These are phyloP conservation scores for Prosopocoilus inquinatus DNA, from an alignment of 2,888 invertebrate species.

Conservation along the genomic window DNA sequence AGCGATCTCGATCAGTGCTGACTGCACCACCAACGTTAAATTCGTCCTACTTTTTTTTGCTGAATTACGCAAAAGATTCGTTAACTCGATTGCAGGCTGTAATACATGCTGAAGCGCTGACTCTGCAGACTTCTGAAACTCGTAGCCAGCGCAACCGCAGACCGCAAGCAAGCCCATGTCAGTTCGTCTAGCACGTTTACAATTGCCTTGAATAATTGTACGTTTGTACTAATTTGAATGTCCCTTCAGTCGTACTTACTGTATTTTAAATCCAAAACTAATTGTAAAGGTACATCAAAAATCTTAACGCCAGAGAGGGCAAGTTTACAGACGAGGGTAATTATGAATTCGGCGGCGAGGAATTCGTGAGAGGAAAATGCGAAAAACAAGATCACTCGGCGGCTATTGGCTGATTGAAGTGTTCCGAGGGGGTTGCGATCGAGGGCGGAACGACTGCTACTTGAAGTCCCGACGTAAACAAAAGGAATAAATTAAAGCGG, in stretches of 20 bases:
- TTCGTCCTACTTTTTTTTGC: not conserved
- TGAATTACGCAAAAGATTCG: conserved; percentile 6
- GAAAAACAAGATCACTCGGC: conserved; percentile 35
- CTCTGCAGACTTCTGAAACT: conserved; percentile 2
- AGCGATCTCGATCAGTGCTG: not conserved
- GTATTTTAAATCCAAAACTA: not conserved
- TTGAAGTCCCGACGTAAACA: conserved; percentile 26
- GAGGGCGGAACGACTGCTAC: conserved; percentile 21
- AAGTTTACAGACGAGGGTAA: not conserved
- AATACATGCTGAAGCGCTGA: conserved; percentile 3
- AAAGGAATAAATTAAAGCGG: conserved; percentile 37
- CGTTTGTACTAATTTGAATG: conserved; percentile 35
- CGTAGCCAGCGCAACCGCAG: not conserved
- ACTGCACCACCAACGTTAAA: not conserved
- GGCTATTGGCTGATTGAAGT: conserved; percentile 38
- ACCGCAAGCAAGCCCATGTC: conserved; percentile 25
- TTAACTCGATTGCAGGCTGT: not conserved
- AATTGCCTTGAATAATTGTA: conserved; percentile 33
- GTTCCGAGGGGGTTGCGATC: conserved; percentile 26
- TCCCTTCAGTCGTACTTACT: conserved; percentile 21
- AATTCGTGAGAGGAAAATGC: conserved; percentile 18
- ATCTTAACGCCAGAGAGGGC: not conserved
- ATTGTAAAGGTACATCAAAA: not conserved
- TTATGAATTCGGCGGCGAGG: not conserved
- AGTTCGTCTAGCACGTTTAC: conserved; percentile 30